These are phyloP conservation scores for Branchinecta lindahli DNA, from an alignment of 1,140 invertebrate species.

Conservation along the genomic window DNA sequence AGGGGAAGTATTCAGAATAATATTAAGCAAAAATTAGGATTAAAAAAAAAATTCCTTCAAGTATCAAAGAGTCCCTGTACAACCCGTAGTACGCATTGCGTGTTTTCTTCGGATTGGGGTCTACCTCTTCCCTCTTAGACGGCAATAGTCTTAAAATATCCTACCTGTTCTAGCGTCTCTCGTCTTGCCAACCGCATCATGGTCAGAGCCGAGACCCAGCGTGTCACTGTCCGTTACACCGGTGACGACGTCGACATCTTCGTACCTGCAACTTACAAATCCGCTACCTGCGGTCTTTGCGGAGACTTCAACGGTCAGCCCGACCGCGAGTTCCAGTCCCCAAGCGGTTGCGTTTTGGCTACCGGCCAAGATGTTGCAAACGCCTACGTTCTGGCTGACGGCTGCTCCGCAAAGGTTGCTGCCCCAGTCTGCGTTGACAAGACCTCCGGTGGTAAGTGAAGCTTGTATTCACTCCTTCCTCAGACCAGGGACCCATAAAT, in stretches of 20 bases:
- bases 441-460: not conserved
- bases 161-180: not conserved
- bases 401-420: not conserved
- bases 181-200: constrained; percentile 17
- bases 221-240: constrained; percentile 19
- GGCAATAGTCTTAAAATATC: too few species aligned
- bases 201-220: constrained; percentile 16
- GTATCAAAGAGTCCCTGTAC: too few species aligned
- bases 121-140: too few species aligned
- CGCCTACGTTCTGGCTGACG: constrained; percentile 17
- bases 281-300: constrained; percentile 22
- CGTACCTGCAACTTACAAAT: constrained; percentile 18
- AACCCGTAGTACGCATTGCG: too few species aligned
- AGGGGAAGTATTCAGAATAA: too few species aligned
- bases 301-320: constrained; percentile 23
- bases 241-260: constrained; percentile 19
- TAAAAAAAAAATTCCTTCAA: too few species aligned
- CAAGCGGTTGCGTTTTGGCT: constrained; percentile 16
- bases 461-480: too few species aligned
- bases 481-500: too few species aligned
- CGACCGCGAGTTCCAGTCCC: constrained; percentile 18
- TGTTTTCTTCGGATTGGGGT: too few species aligned
- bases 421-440: not conserved
- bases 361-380: constrained; percentile 18
- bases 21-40: too few species aligned